Evolutionary conservation across 2,797 vertebrate species (phyloP), one percentile per base, ranked within the genome.

Genomic region (Centroberyx gerrardi): DNA sequence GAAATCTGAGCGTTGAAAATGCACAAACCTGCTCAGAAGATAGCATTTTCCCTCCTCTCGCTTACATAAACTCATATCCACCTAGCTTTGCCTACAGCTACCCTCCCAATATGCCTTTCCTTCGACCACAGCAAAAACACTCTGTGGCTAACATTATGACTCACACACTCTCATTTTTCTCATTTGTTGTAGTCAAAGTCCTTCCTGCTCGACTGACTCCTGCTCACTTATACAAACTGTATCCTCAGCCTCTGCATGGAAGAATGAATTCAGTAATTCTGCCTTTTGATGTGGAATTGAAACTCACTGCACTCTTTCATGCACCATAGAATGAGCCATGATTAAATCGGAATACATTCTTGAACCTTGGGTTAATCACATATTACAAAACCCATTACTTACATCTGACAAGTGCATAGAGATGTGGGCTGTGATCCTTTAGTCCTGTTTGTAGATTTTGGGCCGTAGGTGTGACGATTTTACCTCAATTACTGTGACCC

Each of bases 351-450:
- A 92, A 94, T 85, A 83, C 80, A 76, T 76, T 90, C 76, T 83
- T 90, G 85, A 93, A 91, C 87, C 86, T 76, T 51, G 72, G 91
- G 90, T 94, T 94, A 94, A 95, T 92, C 90, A 90, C 87, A 86
- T 76, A 93, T 93, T 94, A 90, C 78, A 89, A 89, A 93, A 88
- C 74, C 76, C 91, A 94, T 94, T 94, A 93, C 90, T 94, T 94
- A 87, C 78, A 87, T 87, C 81, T 90, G 92, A 93, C 90, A 90
- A 91, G 92, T 80, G 84, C 83, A 80, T 73, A 52, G 77, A 84
- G 83, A 91, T 89, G 87, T 85, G 83, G 69, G 75, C 75, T 78
- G 78, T 67, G 85, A 89, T 88, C 83, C 72, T 75, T 74, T 28
- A 40, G 53, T 69, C 67, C 72, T 83, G 83, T 87, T 85, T 90